Percentiles rank a stretch among this genome's conserved stretches.
These are phyloP conservation scores for Thryonomys swinderianus DNA, from an alignment of 2,113 vertebrate species.

Conservation along the genomic window DNA sequence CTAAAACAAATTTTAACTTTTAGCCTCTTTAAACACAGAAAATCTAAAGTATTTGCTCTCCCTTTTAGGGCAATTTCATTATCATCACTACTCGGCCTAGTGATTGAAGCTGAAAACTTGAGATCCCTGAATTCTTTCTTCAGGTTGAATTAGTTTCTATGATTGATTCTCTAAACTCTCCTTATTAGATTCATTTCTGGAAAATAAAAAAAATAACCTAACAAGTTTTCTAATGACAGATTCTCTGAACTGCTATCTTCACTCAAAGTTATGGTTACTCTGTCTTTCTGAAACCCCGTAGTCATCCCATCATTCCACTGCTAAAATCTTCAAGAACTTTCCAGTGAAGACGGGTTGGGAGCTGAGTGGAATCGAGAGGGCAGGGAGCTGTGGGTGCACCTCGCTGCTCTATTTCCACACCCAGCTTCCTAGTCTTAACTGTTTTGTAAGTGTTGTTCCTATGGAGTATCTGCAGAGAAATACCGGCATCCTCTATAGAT, in stretches of 20 bases:
- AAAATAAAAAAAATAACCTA: background rate
- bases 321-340: background rate
- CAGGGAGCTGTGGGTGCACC: background rate
- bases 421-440: background rate
- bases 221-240: background rate
- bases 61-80: background rate
- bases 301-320: background rate
- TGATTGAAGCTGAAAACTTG: background rate
- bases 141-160: background rate
- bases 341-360: background rate
- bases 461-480: background rate
- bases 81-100: accelerated
- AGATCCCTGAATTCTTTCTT: background rate
- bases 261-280: background rate
- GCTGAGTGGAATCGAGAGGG: background rate
- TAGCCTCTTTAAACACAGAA: background rate
- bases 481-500: too few species aligned
- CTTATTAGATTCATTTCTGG: background rate
- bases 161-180: background rate
- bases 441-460: background rate
- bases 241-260: background rate
- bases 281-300: background rate
- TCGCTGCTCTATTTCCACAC: background rate
- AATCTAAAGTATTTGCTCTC: background rate
- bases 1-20: background rate